Conservation (phyloP, 2,888 invertebrate species). For the Temnothorax rugatulus region DNA sequence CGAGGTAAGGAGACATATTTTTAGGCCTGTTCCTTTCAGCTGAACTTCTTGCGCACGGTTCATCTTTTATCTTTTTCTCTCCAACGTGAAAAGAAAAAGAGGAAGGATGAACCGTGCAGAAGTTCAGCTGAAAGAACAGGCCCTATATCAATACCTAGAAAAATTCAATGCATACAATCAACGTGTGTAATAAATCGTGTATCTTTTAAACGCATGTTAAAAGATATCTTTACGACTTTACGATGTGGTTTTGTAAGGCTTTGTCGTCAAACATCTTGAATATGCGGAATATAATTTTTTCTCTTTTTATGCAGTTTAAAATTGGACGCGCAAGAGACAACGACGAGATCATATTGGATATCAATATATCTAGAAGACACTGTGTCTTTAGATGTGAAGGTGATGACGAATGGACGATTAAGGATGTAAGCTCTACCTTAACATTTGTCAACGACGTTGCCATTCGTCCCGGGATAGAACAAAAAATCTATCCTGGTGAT, state of each 20-base stretch:
- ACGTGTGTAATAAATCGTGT: not conserved
- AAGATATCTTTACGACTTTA: not conserved
- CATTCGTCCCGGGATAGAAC: constrained; percentile 66
- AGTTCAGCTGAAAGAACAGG: no score
- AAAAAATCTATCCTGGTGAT: constrained; percentile 77
- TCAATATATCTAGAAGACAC: constrained; percentile 88
- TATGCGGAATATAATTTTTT: not conserved
- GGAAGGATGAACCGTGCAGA: no score
- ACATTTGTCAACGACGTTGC: constrained; percentile 86
- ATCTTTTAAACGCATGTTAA: not conserved
- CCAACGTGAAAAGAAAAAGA: no score
- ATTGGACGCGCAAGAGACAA: constrained; percentile 88
- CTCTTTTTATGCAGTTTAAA: constrained; percentile 86
- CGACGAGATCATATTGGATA: constrained; percentile 87
- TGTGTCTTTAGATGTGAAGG: constrained; percentile 87
- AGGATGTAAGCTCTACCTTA: constrained; percentile 87
- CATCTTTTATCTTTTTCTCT: no score
- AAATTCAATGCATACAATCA: not conserved
- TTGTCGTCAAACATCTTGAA: not conserved
- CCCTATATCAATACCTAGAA: not conserved
- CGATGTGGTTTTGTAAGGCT: no score
- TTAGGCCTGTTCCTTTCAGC: no score
- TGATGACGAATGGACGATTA: constrained; percentile 87
- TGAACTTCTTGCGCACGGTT: no score
- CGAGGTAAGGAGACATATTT: constrained; percentile 69